A percentile compares a stretch with the other conserved stretches of the same genome.
These are phyloP conservation scores for Hypanus sabinus DNA, from an alignment of 2,113 vertebrate species.

Conservation along the genomic window DNA sequence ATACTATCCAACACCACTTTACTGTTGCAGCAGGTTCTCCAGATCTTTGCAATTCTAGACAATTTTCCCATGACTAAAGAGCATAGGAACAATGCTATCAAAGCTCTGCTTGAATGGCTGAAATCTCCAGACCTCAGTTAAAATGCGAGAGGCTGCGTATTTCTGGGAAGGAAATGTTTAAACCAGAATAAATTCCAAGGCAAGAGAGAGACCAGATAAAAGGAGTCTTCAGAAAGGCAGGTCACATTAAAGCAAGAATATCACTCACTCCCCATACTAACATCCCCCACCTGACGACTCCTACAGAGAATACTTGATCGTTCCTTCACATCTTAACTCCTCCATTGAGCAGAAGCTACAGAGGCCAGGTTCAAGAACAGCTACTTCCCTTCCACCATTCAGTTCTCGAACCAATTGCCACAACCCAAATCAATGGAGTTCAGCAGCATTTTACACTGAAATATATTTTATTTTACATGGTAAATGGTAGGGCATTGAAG, in stretches of 20 bases:
- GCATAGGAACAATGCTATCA: neutral
- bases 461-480: no score
- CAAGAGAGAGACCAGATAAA: neutral
- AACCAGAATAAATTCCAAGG: neutral
- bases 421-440: no score
- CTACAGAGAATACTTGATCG: no score
- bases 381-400: no score
- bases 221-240: neutral
- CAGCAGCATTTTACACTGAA: no score
- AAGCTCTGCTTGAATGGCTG: neutral
- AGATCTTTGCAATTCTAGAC: neutral
- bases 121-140: neutral
- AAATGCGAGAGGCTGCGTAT: neutral
- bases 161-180: neutral
- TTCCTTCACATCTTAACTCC: no score
- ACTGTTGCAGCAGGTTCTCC: neutral
- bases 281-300: no score
- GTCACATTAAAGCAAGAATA: neutral
- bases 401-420: no score
- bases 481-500: no score
- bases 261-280: neutral
- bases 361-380: no score
- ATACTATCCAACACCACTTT: no score
- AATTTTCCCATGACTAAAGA: neutral
- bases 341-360: no score